phyloP scores from a whole-genome alignment of 2,888 invertebrate genomes.

The Smittia aterrima region DNA sequence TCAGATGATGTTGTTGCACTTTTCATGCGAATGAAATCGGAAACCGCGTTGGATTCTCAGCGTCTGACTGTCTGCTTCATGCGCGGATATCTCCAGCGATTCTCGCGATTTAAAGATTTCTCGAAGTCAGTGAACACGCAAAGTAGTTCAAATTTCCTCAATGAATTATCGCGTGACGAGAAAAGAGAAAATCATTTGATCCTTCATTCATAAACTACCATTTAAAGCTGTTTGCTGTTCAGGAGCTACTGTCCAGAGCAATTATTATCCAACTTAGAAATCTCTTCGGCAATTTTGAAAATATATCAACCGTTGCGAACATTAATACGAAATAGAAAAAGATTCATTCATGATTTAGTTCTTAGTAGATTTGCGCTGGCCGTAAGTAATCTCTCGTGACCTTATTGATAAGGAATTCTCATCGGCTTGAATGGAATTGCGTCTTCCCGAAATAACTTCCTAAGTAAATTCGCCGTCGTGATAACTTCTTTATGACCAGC shows the following conservation, averaged over 20 bases:
- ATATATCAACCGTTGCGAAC: not conserved
- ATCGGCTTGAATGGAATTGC: slow-evolving; percentile 4
- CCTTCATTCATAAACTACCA: too few species aligned
- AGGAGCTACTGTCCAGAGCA: not conserved
- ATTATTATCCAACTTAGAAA: not conserved
- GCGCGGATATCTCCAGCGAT: not conserved
- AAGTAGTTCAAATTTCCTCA: not conserved
- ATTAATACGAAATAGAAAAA: too few species aligned
- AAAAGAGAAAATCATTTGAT: too few species aligned
- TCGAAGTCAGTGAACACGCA: not conserved
- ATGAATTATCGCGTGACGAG: not conserved
- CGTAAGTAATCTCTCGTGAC: not conserved
- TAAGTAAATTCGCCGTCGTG: not conserved
- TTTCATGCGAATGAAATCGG: not conserved
- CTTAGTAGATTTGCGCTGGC: not conserved
- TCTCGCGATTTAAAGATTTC: not conserved
- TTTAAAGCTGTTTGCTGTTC: too few species aligned
- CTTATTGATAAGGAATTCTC: slow-evolving; percentile 24
- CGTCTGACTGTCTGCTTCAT: slow-evolving; percentile 8
- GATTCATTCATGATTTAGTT: slow-evolving; percentile 1
- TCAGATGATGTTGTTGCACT: not conserved
- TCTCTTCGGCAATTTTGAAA: not conserved
- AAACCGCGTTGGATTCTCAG: not conserved
- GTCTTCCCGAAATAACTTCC: slow-evolving; percentile 23
- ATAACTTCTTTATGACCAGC: not conserved